Evolutionary conservation across 2,113 vertebrate genomes (phyloP).

Genomic region (Phyllopteryx taeniolatus): DNA sequence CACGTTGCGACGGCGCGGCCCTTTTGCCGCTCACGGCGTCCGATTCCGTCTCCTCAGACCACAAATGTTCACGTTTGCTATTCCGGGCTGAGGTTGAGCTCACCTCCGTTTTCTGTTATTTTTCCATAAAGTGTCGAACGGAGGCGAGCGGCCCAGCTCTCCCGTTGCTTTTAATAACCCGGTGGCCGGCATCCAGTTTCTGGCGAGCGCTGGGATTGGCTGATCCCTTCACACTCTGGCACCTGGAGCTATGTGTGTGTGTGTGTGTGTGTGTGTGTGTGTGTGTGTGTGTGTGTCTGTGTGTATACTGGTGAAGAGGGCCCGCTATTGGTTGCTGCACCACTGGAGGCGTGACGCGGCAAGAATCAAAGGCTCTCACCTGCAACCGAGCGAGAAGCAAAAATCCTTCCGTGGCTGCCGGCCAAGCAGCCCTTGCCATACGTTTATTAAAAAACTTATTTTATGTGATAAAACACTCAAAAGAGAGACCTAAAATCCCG

Average conservation of each 20-base stretch:
- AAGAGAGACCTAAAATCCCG: conserved; percentile 41
- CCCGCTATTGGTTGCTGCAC: conserved; percentile 67
- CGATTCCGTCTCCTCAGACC: conserved; percentile 13
- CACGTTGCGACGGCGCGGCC: conserved; percentile 33
- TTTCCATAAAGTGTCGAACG: conserved; percentile 49
- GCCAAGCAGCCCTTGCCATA: conserved; percentile 79
- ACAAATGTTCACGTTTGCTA: not conserved
- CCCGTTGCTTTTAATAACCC: conserved; percentile 91
- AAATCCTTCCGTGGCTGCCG: conserved; percentile 86
- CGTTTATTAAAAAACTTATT: conserved; percentile 46
- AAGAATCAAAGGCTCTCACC: conserved; percentile 81
- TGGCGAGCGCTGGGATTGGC: conserved; percentile 82
- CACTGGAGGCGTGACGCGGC: conserved; percentile 78
- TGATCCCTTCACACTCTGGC: conserved; percentile 81
- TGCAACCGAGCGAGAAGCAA: conserved; percentile 77
- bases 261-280: conserved; percentile 27
- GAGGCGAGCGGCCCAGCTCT: conserved; percentile 71
- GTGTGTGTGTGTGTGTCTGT: conserved; percentile 24
- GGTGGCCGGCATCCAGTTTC: conserved; percentile 88
- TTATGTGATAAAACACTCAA: conserved; percentile 27
- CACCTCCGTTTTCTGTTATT: conserved; percentile 42
- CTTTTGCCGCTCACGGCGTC: conserved; percentile 6
- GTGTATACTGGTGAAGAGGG: conserved; percentile 6
- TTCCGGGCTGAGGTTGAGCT: not conserved
- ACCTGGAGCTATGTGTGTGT: conserved; percentile 78